Base-by-base conservation (phyloP, 2,797 vertebrate species). In the Discoglossus pictus region DNA sequence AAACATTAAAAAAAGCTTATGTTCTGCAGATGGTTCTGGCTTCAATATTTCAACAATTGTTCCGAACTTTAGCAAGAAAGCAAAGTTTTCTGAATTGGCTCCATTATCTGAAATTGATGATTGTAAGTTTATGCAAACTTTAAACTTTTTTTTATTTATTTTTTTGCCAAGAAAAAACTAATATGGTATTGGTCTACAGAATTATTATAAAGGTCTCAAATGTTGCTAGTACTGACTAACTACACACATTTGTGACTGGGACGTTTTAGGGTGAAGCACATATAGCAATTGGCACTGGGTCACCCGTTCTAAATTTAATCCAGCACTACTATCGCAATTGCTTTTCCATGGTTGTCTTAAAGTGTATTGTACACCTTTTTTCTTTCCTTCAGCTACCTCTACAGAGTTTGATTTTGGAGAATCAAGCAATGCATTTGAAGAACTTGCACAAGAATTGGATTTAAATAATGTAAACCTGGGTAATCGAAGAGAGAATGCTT, bases 51-150 rank as follows among this genome's bases (percentile, higher is more conserved):
- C 68, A 10, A 64, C 13, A 16, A 15, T 58, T 4, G 4, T 21
- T 17, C 4, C 31, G 4, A 27, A 31, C 18, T 43, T 51, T 25
- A 18, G 11, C 74, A 85, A 75, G 87, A 83, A 78, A 78, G 75
- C 62, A 76, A 90, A 85, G 78, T 3, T 40, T 16, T 74, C 78
- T 0, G 70, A 86, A n/a, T 0, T 76, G 15, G 74, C 80, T 1
- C 8, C 42, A 15, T 1, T 85, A 36, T 6, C 60, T 40, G 85
- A 88, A 6, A 38, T 44, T 13, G 88, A 89, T 16, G 87, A 89
- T 0, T 87, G 86, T 89, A 75, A 86, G 88, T 86, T 35, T 38
- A 23, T n/a, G n/a, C n/a, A n/a, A n/a, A n/a, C n/a, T n/a, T n/a
- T n/a, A n/a, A n/a, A n/a, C n/a, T n/a, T n/a, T n/a, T 48, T 42